A percentile compares a stretch with the other conserved stretches of the same genome.
phyloP scores from a whole-genome alignment of 1,140 invertebrate species.

The Diabrotica virgifera region DNA sequence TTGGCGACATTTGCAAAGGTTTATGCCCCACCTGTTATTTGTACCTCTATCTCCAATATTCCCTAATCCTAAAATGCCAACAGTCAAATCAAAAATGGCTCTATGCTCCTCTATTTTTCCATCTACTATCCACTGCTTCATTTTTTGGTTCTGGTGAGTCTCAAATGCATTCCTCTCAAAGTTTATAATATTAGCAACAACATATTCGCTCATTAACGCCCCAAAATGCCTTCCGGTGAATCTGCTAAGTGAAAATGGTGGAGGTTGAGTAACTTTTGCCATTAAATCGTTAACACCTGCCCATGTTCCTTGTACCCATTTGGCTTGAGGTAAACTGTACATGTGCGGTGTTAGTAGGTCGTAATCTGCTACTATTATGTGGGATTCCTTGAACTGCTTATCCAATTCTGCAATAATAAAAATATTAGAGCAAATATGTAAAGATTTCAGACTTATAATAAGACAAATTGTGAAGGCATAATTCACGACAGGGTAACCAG shows the following conservation, averaged over 20 bases:
- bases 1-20: neutral
- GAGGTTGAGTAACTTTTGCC: slow-evolving; percentile 33
- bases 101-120: slow-evolving; percentile 47
- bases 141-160: slow-evolving; percentile 48
- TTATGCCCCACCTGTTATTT: too few species aligned
- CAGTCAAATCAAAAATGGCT: slow-evolving; percentile 48
- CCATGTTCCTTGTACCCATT: slow-evolving; percentile 55
- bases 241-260: slow-evolving; percentile 45
- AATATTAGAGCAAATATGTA: too few species aligned
- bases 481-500: too few species aligned
- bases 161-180: slow-evolving; percentile 49
- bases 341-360: slow-evolving; percentile 46
- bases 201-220: slow-evolving; percentile 56
- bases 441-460: too few species aligned
- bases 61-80: slow-evolving; percentile 56
- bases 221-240: slow-evolving; percentile 52
- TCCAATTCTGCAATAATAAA: slow-evolving; percentile 4
- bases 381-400: slow-evolving; percentile 9
- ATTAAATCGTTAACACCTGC: slow-evolving; percentile 49
- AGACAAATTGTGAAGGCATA: too few species aligned
- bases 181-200: slow-evolving; percentile 54
- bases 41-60: slow-evolving; percentile 52
- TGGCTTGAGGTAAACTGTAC: slow-evolving; percentile 44
- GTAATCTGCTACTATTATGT: slow-evolving; percentile 50
- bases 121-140: slow-evolving; percentile 44